Evolutionary conservation across 2,888 invertebrate species (phyloP), one percentile per base, ranked within the genome.

Genomic region (Autographa gamma): DNA sequence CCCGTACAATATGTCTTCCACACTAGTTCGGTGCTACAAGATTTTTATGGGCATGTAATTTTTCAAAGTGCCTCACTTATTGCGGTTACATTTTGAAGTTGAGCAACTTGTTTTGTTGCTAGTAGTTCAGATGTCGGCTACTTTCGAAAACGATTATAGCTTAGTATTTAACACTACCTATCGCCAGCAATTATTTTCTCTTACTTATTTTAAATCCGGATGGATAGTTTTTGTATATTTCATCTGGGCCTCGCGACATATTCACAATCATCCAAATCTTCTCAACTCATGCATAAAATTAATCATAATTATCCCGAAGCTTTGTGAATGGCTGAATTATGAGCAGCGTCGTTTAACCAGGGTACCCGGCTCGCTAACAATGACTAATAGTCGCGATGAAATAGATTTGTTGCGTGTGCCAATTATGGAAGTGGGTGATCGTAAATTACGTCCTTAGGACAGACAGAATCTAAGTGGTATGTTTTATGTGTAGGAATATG

Each of bases 391-490:
- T 73, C 76, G 67, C 75, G 80, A 81, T 82, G 82, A 81, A 84
- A 80, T 79, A 81, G 83, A 86, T 87, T 87, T 85, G 87, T 86
- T 86, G 86, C 82, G 79, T 86, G 86, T 82, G 87, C 87, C 88
- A 87, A 87, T 88, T 88, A 88, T 82, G 79, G 79, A 78, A 78
- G 76, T 80, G 77, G 82, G 74, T 79, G 80, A 82, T 79, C 81
- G 79, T 86, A 86, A 86, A 86, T 85, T 84, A 81, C 69, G 70
- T 80, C 77, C 71, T 80, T 77, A 74, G 63, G 77, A 72, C 74
- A 77, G 82, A 79, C 79, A 80, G 76, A 75, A 77, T 74, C 73
- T 79, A 76, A 78, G 56, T 68, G 80, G 66, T 64, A 32, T 62
- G 18, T 72, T 76, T 79, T 78, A 79, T 79, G 72, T 64, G 63